These are phyloP conservation scores for Apocrypta bakeri DNA, from an alignment of 1,140 invertebrate genomes.

Conservation along the genomic window DNA sequence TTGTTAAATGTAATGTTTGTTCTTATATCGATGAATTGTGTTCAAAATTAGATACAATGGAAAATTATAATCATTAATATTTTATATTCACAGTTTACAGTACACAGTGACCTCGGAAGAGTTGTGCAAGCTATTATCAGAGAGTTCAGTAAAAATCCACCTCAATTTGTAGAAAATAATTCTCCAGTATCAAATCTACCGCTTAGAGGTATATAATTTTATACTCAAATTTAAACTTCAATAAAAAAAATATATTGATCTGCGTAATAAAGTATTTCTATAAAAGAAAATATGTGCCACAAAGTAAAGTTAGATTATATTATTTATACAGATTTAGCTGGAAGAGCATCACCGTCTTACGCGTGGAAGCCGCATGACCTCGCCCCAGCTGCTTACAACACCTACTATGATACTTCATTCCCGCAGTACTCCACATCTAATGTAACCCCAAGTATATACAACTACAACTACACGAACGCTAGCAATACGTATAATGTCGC, in stretches of 20 bases:
- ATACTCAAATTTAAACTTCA: not conserved
- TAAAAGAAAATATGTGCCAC: not conserved
- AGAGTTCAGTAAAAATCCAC: conserved; percentile 82
- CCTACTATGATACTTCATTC: conserved; percentile 67
- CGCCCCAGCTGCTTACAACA: conserved; percentile 66
- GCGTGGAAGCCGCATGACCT: conserved; percentile 65
- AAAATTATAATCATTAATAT: not conserved
- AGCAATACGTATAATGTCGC: conserved; percentile 55
- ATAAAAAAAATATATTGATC: not conserved
- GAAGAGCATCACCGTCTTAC: conserved; percentile 68
- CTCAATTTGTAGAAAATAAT: conserved; percentile 71
- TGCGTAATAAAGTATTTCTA: not conserved
- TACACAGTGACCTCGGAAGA: conserved; percentile 84
- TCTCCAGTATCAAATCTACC: conserved; percentile 65
- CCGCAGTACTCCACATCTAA: conserved; percentile 67
- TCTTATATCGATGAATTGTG: too few relatives aligned
- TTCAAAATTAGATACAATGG: not conserved
- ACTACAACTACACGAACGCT: conserved; percentile 69
- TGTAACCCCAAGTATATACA: conserved; percentile 65
- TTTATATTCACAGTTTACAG: conserved; percentile 76
- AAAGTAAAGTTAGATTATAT: not conserved
- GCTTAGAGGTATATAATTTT: conserved; percentile 65
- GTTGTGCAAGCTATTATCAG: conserved; percentile 86
- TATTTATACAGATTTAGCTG: conserved; percentile 66
- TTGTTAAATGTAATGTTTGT: conserved; percentile 78